Base-by-base conservation (phyloP, 2,888 invertebrate genomes). In the Iselma pallidipennis region DNA sequence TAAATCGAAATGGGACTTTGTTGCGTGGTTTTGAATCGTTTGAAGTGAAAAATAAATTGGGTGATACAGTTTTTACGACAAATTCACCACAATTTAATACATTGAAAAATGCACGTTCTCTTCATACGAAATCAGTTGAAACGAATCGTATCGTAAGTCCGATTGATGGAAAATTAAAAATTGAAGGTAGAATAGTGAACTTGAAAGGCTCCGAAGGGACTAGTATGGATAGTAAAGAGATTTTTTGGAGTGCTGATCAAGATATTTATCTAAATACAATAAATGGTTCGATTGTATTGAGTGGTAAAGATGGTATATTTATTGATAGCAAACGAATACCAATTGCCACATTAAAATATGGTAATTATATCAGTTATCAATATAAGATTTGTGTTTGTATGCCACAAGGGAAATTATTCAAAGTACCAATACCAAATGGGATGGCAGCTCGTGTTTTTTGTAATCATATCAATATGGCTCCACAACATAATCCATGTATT, bases 361-460 rank as follows among this genome's bases (percentile, higher is more conserved):
- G 74, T 12, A 78, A 75, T 31, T 72, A 71, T 49, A 58, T 78
- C 4, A 79, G 81, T 60, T 81, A 87, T 0, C 94, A 95, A 77
- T 95, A 89, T 73, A 95, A 95, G 78, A 86, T 96, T 0, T 96
- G 95, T 71, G 90, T 95, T 0, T 95, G 95, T 75, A 94, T 94
- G 92, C 95, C 95, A 0, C 89, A 91, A 66, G 95, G 95, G 0
- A 91, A 91, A 71, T 78, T 96, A 54, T 95, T 94, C 75, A 85
- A 90, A 63, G 87, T 95, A 4, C 89, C 91, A 0, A 88, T 92
- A 0, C 87, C 89, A 0, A 84, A 85, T 0, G 87, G 87, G 0
- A 82, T 75, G 4, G 80, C 77, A 58, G 73, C 78, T 10, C 82
- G 80, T 50, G 85, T 87, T 0, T 86, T 86, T 31, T 91, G 91